Evolutionary conservation across 2,797 vertebrate species (phyloP), one percentile per base, ranked within the genome.

Genomic region (Bradypus variegatus): DNA sequence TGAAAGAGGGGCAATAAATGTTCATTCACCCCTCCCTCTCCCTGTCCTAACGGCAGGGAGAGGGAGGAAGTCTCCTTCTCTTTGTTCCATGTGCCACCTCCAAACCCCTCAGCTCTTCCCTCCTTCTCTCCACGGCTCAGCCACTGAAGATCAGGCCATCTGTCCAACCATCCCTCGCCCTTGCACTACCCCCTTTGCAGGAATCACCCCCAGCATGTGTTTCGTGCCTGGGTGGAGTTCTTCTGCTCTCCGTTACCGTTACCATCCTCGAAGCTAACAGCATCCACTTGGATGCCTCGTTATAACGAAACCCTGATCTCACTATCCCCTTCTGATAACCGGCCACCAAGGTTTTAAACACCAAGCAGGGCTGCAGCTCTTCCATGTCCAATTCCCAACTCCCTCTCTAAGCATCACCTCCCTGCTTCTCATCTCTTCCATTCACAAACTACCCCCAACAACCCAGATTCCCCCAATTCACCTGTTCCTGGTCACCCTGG

Each of bases 211-310:
- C 36, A 33, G 6, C 6, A 29, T 36, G 29, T 27, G 8, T 12
- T 3, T 50, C 2, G n/a, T 36, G n/a, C 15, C 58, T 1, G 3
- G 36, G 3, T 25, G 23, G 38, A 77, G 12, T 7, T 9, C 10
- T 33, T 14, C 36, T 69, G 6, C 5, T 38, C n/a, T 69, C 38
- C 7, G 19, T 11, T 33, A 0, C 38, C 7, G 19, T 11, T 33
- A 0, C 21, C 31, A 64, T 8, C 38, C n/a, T 29, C 23, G 48
- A 38, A 16, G 16, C 31, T 29, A 83, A 38, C 16, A 48, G 8
- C 8, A 19, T 29, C 7, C 50, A 11, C 21, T 33, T 8, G 12
- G 75, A 58, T 4, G 48, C 60, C 25, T 4, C 2, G 5, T 38
- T 58, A 83, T n/a, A n/a, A n/a, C n/a, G 80, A 67, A 38, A 31